Evolutionary conservation across 2,888 invertebrate genomes (phyloP).

Genomic region (Cantharis rufa): DNA sequence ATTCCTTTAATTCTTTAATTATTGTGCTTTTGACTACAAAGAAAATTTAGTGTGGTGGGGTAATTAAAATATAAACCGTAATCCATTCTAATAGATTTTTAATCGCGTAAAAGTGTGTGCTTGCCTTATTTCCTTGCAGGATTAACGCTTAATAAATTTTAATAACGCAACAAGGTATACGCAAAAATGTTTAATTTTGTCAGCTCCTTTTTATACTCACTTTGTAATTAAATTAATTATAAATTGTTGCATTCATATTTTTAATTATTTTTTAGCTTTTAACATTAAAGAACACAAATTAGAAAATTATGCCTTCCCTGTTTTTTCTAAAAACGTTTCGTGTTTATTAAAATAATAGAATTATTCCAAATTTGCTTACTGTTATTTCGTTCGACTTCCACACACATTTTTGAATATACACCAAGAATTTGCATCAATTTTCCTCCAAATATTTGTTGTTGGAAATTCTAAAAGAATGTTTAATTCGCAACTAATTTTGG

Average conservation of each 20-base stretch:
- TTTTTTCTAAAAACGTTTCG: not conserved
- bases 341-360: not conserved
- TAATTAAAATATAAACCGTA: slow-evolving; percentile 8
- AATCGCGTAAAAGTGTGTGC: not conserved
- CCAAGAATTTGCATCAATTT: not conserved
- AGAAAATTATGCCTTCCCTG: not conserved
- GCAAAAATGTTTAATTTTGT: not conserved
- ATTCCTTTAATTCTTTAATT: slow-evolving; percentile 27
- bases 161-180: not conserved
- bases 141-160: not conserved
- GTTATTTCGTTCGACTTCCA: not conserved
- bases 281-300: not conserved
- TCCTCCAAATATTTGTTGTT: not conserved
- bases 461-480: not conserved
- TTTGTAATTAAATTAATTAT: not conserved
- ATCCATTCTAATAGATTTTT: not conserved
- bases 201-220: not conserved
- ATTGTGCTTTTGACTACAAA: slow-evolving; percentile 15
- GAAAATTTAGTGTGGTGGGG: slow-evolving; percentile 5
- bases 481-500: not conserved
- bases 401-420: not conserved
- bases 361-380: not conserved
- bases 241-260: not conserved
- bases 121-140: not conserved
- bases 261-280: not conserved